Percentiles rank a stretch among this genome's conserved stretches.
Conservation (phyloP, 1,140 invertebrate species). For the Paramacrobiotus metropolitanus region DNA sequence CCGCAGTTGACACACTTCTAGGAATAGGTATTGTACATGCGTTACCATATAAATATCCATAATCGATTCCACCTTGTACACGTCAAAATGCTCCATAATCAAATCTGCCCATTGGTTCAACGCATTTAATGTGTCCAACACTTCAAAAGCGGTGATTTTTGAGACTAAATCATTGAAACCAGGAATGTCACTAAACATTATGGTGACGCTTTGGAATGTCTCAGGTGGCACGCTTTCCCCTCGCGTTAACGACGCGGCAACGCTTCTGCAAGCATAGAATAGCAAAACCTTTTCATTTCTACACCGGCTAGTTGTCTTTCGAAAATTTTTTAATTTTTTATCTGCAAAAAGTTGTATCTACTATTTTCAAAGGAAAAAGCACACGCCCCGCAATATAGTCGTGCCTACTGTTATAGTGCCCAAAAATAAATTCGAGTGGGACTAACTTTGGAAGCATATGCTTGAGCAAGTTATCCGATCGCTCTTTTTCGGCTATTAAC, state of each 20-base stretch:
- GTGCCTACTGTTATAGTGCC: no score
- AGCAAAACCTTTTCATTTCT: no score
- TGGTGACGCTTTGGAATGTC: background rate
- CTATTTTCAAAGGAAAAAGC: no score
- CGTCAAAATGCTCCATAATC: slow-evolving; percentile 49
- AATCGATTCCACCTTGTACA: slow-evolving; percentile 41
- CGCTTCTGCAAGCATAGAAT: background rate
- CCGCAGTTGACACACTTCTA: background rate
- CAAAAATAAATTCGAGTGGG: background rate
- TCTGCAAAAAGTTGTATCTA: no score
- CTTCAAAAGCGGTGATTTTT: slow-evolving; percentile 13
- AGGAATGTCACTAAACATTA: background rate
- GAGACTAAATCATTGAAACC: background rate
- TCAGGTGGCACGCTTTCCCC: background rate
- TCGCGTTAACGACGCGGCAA: background rate
- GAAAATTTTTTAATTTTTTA: no score
- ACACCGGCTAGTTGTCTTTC: no score
- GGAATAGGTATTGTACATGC: background rate
- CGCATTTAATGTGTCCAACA: slow-evolving; percentile 48
- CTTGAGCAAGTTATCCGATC: background rate
- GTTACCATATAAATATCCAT: slow-evolving; percentile 48
- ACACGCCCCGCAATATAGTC: no score
- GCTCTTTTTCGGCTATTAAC: background rate
- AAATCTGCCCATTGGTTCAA: slow-evolving; percentile 50
- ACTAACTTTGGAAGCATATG: background rate